Percentiles rank a stretch among this genome's conserved stretches.
Evolutionary conservation across 2,113 vertebrate species (phyloP).

Genomic region (Gobio gobio): DNA sequence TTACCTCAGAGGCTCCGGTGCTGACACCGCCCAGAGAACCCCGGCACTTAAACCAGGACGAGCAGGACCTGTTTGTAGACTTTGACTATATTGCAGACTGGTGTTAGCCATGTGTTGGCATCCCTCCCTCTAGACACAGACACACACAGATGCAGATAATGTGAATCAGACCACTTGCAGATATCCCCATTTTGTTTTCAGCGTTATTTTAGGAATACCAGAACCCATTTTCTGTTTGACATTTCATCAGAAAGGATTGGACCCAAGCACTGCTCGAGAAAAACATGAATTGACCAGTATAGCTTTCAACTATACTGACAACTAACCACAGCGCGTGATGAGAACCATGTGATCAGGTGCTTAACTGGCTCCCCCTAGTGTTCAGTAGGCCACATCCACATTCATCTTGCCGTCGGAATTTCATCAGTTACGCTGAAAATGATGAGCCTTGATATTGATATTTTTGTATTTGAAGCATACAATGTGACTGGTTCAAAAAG

Average conservation of each 20-base stretch:
- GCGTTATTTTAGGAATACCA: constrained; percentile 13
- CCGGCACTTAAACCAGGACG: constrained; percentile 82
- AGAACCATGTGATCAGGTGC: neutral
- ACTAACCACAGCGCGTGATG: neutral
- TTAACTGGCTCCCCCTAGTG: constrained; percentile 4
- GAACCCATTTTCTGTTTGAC: neutral
- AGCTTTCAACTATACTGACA: neutral
- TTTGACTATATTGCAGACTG: constrained; percentile 93
- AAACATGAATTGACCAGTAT: neutral
- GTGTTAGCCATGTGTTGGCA: constrained; percentile 77
- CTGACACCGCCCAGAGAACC: constrained; percentile 89
- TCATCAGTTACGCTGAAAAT: neutral
- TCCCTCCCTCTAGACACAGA: neutral
- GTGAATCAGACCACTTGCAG: constrained; percentile 39
- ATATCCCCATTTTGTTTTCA: constrained; percentile 1
- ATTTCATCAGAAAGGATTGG: constrained; percentile 1
- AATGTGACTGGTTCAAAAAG: neutral
- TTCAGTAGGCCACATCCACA: neutral
- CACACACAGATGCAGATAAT: constrained; percentile 31
- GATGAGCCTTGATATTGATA: neutral
- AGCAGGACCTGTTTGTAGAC: constrained; percentile 88
- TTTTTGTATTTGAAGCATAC: constrained; percentile 27
- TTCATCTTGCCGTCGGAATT: neutral
- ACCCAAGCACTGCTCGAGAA: neutral
- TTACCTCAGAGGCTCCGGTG: constrained; percentile 90